Evolutionary conservation across 2,113 vertebrate species (phyloP), one percentile per base, ranked within the genome.

Genomic region (Rana temporaria): DNA sequence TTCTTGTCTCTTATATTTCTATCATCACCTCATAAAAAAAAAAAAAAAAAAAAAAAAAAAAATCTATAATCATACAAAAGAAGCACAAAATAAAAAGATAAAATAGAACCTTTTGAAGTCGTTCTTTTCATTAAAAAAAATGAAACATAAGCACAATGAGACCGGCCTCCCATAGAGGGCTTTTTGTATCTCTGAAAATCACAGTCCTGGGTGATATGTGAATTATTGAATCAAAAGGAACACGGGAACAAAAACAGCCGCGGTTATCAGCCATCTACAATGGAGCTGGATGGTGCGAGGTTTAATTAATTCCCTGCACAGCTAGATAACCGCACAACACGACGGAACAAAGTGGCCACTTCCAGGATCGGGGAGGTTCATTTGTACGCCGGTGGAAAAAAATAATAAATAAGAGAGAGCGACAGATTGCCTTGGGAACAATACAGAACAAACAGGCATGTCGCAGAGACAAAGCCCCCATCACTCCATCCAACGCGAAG

Each of bases 301-400:
- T 53, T 81, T 72, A 72, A 81, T 71, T 24, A 53, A 81, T 81
- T 72, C 57, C 12, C 56, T 15, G 68, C 79, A 48, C 67, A 52
- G 67, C 15, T 38, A 53, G 79, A 63, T 59, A 72, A 24, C 24
- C n/a, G 16, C 18, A 32, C 66, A 24, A 59, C 68, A 32, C 16
- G 7, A 19, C 9, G 67, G 48, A 69, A 69, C 65, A 70, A 62
- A 71, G 55, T 52, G 65, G 32, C 24, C 38, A 14, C 67, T 32
- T 48, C 34, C 78, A 71, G 66, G 56, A 52, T 15, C 8, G 65
- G 20, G 22, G 14, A 19, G 9, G 3, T 38, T 26, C 8, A 63
- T 76, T 32, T n/a, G 30, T 48, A 19, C 32, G 57, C 79, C 38
- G 34, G 68, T 62, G n/a, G 32, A 62, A 62, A 52, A 7, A 52